Conservation (phyloP, 2,888 invertebrate genomes). For the Amblyjoppa proteus region DNA sequence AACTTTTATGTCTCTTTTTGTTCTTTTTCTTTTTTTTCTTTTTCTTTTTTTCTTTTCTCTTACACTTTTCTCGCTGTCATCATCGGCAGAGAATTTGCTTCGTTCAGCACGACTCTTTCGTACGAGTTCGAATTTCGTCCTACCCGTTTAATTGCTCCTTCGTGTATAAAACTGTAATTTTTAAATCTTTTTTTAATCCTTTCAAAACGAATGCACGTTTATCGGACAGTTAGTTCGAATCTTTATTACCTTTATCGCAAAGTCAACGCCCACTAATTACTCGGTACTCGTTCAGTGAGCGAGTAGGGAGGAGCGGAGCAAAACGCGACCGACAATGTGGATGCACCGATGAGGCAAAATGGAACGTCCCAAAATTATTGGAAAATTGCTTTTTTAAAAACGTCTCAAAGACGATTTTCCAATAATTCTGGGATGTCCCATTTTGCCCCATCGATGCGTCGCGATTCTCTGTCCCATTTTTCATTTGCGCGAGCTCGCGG, state of each 20-base stretch:
- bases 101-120: background rate
- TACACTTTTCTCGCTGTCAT: background rate
- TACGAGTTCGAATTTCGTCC: background rate
- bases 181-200: background rate
- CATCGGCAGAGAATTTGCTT: background rate
- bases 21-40: background rate
- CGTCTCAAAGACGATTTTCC: no score
- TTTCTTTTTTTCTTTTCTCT: background rate
- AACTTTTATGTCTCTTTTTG: background rate
- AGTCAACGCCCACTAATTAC: background rate
- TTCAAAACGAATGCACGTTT: background rate
- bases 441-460: no score
- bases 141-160: background rate
- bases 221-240: background rate
- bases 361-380: no score
- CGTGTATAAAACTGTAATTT: background rate
- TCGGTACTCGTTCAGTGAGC: background rate
- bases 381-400: no score
- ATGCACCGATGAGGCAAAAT: no score
- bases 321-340: no score
- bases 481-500: no score
- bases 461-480: no score
- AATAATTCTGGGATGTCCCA: no score
- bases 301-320: background rate
- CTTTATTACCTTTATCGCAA: slow-evolving; percentile 1